Evolutionary conservation across 2,113 vertebrate species (phyloP), one percentile per base, ranked within the genome.

Genomic region (Tenrec ecaudatus): DNA sequence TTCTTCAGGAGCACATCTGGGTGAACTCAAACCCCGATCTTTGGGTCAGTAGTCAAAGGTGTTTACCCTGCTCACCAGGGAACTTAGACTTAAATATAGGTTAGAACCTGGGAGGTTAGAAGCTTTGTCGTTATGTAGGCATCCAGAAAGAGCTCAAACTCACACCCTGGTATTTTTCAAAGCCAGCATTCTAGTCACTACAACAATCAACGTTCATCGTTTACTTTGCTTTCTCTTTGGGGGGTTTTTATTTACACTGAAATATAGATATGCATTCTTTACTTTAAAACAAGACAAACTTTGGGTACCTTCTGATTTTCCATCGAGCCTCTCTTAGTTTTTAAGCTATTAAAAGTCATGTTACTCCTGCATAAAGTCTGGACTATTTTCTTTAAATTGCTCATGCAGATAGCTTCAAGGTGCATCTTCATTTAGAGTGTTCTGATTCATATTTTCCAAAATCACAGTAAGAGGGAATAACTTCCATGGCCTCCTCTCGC

Each of bases 401-500:
- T 93, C 81, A 85, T 3, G 6, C 15, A 3, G 20, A 85, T 71
- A 82, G 84, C 57, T 76, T 95, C 6, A 0, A 82, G 40, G 84
- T 75, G 15, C 40, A 62, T 60, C 81, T 60, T 14, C 64, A 47
- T 89, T 80, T 66, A 33, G 64, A 84, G 40, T 77, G 73, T 53
- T 84, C 78, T 36, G 57, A 36, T 87, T 94, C 76, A 57, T 85
- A 91, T 89, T 96, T 94, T 95, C 87, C 62, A 79, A 94, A 96
- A 95, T 43, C 92, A 82, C 57, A 76, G 89, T 40, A 69, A 89
- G 87, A 92, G 68, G 84, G 89, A 94, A 82, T 88, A 93, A 94
- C 80, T 82, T 90, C 85, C 87, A 93, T 86, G 94, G 75, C 69
- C 76, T 86, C 31, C 79, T 89, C 69, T 43, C 71, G 25, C 78